A percentile compares a stretch with the other conserved stretches of the same genome.
These are phyloP conservation scores for Exephanes ischioxanthus DNA, from an alignment of 2,888 invertebrate species.

Conservation along the genomic window DNA sequence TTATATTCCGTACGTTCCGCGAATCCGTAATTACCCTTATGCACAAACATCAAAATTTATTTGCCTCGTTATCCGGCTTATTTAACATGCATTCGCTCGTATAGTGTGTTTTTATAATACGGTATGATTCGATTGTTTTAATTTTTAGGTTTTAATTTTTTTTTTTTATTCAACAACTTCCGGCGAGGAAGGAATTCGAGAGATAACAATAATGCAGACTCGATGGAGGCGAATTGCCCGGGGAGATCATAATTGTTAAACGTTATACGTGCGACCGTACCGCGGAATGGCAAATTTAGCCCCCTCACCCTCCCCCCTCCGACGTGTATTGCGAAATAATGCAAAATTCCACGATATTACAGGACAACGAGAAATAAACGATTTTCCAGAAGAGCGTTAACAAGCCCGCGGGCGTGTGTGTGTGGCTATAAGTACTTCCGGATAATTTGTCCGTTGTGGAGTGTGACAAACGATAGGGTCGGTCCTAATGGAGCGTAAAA, in stretches of 20 bases:
- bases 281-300: not conserved
- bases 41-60: not conserved
- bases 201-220: not conserved
- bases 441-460: slow-evolving; percentile 38
- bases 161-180: not conserved
- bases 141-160: not conserved
- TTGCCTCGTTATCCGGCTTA: not conserved
- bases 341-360: slow-evolving; percentile 12
- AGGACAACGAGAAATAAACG: slow-evolving; percentile 35
- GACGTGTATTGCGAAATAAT: slow-evolving; percentile 12
- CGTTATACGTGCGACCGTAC: not conserved
- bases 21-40: slow-evolving; percentile 15
- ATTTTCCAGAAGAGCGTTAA: slow-evolving; percentile 46
- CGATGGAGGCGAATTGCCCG: not conserved
- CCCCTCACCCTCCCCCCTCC: not conserved
- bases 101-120: not conserved
- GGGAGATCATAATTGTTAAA: not conserved
- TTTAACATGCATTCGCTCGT: not conserved
- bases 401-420: slow-evolving; percentile 4
- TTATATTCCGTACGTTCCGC: not conserved
- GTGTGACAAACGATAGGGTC: slow-evolving; percentile 43
- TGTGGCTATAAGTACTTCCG: slow-evolving; percentile 4
- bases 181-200: not conserved
- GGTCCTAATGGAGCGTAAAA: slow-evolving; percentile 48
- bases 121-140: too few species aligned